Evolutionary conservation across 2,797 vertebrate genomes (phyloP).

Genomic region (Gymnothorax javanicus): DNA sequence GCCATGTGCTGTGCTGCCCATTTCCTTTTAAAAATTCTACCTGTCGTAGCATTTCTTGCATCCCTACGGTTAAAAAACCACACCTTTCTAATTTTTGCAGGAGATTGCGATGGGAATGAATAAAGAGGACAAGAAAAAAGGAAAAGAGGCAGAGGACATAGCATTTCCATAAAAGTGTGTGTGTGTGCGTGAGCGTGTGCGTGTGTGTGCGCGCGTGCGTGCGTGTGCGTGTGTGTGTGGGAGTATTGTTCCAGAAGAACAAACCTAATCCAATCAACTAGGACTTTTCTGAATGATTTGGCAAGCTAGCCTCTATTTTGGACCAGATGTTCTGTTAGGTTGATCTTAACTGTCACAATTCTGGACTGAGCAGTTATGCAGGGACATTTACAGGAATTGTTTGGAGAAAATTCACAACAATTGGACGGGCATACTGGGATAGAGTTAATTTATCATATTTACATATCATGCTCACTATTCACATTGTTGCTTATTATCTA

Average conservation of each 20-base stretch:
- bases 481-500: not conserved
- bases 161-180: not conserved
- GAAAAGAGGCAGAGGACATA: not conserved
- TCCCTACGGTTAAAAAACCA: not conserved
- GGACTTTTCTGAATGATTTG: not conserved
- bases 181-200: too few relatives aligned
- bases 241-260: constrained; percentile 7
- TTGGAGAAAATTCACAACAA: not conserved
- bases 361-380: not conserved
- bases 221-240: too few relatives aligned
- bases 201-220: too few relatives aligned
- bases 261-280: not conserved
- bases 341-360: not conserved
- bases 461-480: not conserved
- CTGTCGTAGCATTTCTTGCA: not conserved
- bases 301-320: not conserved
- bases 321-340: not conserved
- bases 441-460: not conserved
- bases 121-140: not conserved
- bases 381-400: not conserved
- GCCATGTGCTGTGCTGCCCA: not conserved
- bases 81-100: not conserved
- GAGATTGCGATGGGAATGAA: not conserved
- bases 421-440: not conserved
- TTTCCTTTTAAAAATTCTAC: not conserved